A percentile compares a stretch with the other conserved stretches of the same genome.
These are phyloP conservation scores for Fulmarus glacialis DNA, from an alignment of 2,113 vertebrate species.

Conservation along the genomic window DNA sequence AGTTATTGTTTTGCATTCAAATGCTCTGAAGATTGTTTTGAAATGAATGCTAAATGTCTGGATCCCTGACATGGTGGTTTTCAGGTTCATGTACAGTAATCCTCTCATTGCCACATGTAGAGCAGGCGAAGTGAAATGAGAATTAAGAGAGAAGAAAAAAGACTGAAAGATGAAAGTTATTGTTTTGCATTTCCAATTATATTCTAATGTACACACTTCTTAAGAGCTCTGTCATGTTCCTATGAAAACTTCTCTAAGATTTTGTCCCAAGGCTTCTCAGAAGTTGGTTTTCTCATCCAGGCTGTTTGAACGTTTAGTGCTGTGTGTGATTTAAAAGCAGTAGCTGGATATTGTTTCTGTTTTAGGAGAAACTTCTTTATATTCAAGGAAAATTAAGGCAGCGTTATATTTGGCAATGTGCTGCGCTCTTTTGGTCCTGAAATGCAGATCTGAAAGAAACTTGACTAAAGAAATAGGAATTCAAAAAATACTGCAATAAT, in stretches of 20 bases:
- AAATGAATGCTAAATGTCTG: too few species aligned
- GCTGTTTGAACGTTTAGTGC: background rate
- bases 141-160: background rate
- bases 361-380: background rate
- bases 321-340: background rate
- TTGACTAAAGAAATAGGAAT: background rate
- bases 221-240: background rate
- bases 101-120: background rate
- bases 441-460: background rate
- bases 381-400: background rate
- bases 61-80: background rate
- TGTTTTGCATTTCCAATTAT: background rate
- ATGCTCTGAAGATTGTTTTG: too few species aligned
- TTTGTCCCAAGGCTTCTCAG: background rate
- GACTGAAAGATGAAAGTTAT: background rate
- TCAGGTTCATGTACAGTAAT: background rate
- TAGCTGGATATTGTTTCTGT: background rate
- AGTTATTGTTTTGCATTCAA: background rate
- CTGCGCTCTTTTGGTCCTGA: background rate
- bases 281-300: background rate
- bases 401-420: background rate
- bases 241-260: background rate
- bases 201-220: background rate
- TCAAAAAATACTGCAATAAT: background rate
- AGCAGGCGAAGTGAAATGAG: background rate